A percentile compares a stretch with the other conserved stretches of the same genome.
Evolutionary conservation across 2,113 vertebrate genomes (phyloP).

Genomic region (Lutjanus erythropterus): DNA sequence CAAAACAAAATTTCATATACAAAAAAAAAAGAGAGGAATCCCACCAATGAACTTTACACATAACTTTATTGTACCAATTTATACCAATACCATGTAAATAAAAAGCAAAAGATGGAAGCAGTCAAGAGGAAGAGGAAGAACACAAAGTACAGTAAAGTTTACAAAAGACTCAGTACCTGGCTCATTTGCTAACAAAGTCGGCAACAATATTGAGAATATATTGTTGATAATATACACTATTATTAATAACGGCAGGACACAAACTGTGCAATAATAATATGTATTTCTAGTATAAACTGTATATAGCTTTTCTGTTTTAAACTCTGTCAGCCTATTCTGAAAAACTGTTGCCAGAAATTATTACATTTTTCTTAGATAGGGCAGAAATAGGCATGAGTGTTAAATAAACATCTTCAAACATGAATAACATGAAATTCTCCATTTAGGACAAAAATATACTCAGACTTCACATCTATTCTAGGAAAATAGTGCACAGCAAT

Average conservation of each 20-base stretch:
- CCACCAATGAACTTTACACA: conserved; percentile 31
- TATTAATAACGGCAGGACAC: conserved; percentile 31
- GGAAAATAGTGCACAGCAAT: conserved; percentile 81
- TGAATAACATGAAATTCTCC: conserved; percentile 53
- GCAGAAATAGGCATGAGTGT: conserved; percentile 39
- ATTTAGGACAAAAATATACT: conserved; percentile 81
- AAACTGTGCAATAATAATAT: conserved; percentile 49
- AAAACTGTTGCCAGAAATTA: conserved; percentile 29
- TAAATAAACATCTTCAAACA: conserved; percentile 59
- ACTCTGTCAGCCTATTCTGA: conserved; percentile 36
- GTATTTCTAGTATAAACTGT: conserved; percentile 50
- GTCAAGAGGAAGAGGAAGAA: conserved; percentile 62
- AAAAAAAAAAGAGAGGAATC: neutral
- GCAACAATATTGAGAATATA: conserved; percentile 26
- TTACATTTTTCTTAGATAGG: conserved; percentile 28
- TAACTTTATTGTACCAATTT: conserved; percentile 76
- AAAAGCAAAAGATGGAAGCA: conserved; percentile 56
- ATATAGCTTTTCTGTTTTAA: conserved; percentile 38
- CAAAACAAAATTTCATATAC: neutral
- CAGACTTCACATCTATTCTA: conserved; percentile 76
- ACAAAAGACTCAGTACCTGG: conserved; percentile 48
- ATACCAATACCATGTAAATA: conserved; percentile 66
- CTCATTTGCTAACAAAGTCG: conserved; percentile 37
- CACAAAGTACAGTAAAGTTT: conserved; percentile 58
- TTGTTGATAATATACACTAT: conserved; percentile 28